Percentiles rank a stretch among this genome's conserved stretches.
Conservation (phyloP, 2,797 vertebrate genomes). For the Myripristis murdjan region DNA sequence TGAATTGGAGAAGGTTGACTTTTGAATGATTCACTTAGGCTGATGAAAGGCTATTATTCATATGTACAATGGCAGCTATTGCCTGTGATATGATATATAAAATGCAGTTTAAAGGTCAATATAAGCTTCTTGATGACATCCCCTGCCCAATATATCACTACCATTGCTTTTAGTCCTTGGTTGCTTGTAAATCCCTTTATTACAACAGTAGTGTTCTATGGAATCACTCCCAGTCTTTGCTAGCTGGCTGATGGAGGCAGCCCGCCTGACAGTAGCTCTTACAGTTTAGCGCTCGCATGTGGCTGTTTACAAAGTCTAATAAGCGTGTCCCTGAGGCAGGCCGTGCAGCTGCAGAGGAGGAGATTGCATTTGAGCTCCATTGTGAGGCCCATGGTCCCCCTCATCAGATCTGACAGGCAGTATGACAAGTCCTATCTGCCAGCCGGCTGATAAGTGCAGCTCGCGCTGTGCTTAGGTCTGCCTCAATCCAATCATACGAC, state of each 20-base stretch:
- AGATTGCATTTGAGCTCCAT: slow-evolving; percentile 86
- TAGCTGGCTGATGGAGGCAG: slow-evolving; percentile 47
- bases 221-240: slow-evolving; percentile 48
- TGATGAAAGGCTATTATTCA: not conserved
- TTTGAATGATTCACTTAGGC: not conserved
- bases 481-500: slow-evolving; percentile 85
- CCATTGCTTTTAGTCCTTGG: slow-evolving; percentile 33
- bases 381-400: slow-evolving; percentile 78
- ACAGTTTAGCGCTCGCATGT: slow-evolving; percentile 74
- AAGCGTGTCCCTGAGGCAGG: slow-evolving; percentile 78
- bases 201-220: slow-evolving; percentile 45
- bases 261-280: slow-evolving; percentile 71
- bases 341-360: slow-evolving; percentile 77
- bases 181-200: slow-evolving; percentile 50
- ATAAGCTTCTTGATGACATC: slow-evolving; percentile 9
- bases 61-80: not conserved
- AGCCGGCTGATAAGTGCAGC: slow-evolving; percentile 84
- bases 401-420: slow-evolving; percentile 86
- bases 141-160: slow-evolving; percentile 1
- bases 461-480: slow-evolving; percentile 79
- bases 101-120: not conserved
- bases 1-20: not conserved
- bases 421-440: slow-evolving; percentile 88
- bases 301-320: slow-evolving; percentile 86
- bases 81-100: slow-evolving; percentile 2